Evolutionary conservation across 2,797 vertebrate species (phyloP).

Genomic region (Heterohyrax brucei): DNA sequence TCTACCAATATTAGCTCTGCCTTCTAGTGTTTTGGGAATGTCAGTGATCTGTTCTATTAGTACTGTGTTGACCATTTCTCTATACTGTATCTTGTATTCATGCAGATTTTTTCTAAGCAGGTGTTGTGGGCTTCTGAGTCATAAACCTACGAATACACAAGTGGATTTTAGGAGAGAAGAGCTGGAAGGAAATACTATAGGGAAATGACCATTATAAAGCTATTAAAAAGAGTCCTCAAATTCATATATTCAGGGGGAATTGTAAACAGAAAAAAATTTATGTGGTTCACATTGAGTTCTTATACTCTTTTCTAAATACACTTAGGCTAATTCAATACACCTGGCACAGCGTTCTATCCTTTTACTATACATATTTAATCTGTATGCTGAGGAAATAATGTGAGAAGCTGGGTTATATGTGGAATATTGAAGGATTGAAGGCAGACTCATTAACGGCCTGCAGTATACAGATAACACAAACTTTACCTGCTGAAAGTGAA

Average conservation of each 20-base stretch:
- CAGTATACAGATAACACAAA: no score
- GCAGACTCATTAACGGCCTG: no score
- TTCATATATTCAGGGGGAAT: neutral
- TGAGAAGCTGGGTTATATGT: no score
- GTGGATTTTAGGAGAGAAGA: neutral
- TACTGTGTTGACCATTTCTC: neutral
- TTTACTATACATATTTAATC: no score
- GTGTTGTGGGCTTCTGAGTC: neutral
- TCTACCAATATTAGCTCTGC: neutral
- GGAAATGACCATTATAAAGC: neutral
- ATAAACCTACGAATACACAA: neutral
- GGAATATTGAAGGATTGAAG: no score
- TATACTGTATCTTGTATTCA: neutral
- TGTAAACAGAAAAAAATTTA: neutral
- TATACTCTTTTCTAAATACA: constrained; percentile 17
- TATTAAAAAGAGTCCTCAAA: neutral
- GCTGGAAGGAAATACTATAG: neutral
- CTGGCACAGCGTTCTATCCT: no score
- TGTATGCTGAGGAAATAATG: no score
- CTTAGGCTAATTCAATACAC: neutral
- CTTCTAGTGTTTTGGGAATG: neutral
- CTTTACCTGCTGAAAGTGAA: no score
- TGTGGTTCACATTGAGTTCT: neutral
- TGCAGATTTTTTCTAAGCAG: neutral
- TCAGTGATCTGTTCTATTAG: neutral